Base-by-base conservation (phyloP, 2,113 vertebrate species). In the Catharus fuscescens region DNA sequence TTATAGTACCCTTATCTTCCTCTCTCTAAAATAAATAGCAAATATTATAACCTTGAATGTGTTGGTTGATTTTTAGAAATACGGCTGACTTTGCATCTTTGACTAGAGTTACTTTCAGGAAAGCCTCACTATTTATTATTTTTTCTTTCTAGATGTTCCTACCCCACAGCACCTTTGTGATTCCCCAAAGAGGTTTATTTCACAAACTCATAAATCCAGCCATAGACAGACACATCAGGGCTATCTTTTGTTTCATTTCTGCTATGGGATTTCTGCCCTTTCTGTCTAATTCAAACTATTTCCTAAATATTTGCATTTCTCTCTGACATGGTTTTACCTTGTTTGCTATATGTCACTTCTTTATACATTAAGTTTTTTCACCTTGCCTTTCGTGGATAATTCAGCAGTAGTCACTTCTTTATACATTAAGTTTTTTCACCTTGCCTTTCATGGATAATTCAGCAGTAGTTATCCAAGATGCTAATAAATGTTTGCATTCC, bases 401-500 rank as follows among this genome's bases (percentile, higher is more conserved):
- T 87, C 64, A 91, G 73, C 78, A 94, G 65, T 50, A 86, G 83
- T 72, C 61, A 36, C 56, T 78, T 77, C 52, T 50, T 50, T 14
- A 18, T 12, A 38, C 2, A 4, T 29, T 14, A 62, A 57, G 28
- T 6, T 16, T 66, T 83, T 84, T 61, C 34, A 70, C 25, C 18
- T 56, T 42, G 50, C 12, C 40, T 81, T 91, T 81, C 32, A 66
- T 54, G 15, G 15, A 28, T 81, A 87, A 91, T 38, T 87, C 64
- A 91, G 73, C 78, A 94, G 65, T 50, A 86, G 83, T 72, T 89
- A 93, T 29, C 44, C 60, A 59, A 61, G 53, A 89, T 40, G 16
- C 29, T 90, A 66, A 24, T 21, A 96, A 80, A 40, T 95, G 92
- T 95, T 88, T 23, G 11, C 62, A 94, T 78, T 93, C 89, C 62